Percentiles rank a stretch among this genome's conserved stretches.
These are phyloP conservation scores for Puffinus mauretanicus DNA, from an alignment of 2,113 vertebrate species.

Conservation along the genomic window DNA sequence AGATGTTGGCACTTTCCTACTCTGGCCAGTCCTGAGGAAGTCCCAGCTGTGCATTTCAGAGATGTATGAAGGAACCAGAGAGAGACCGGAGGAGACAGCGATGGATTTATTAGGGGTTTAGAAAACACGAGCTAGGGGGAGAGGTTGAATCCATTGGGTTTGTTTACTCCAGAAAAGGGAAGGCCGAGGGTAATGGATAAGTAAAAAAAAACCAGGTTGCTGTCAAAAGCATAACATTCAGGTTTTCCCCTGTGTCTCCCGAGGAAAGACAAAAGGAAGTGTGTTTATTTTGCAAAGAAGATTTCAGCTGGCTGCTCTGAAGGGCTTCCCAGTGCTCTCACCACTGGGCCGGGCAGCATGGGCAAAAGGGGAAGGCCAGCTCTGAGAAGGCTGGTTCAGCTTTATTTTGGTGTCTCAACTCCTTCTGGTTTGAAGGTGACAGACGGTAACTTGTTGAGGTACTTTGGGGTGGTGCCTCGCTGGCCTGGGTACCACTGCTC, in stretches of 20 bases:
- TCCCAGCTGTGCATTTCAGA: not conserved
- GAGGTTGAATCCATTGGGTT: not conserved
- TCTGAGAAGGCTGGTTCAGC: not conserved
- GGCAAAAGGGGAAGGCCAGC: not conserved
- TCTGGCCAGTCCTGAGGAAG: not conserved
- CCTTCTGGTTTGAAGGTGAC: not conserved
- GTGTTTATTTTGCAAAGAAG: not conserved
- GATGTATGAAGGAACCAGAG: not conserved
- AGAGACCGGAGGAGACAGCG: not conserved
- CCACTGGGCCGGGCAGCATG: not conserved
- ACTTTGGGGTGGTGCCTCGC: not conserved
- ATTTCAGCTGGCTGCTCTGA: not conserved
- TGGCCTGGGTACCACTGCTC: not conserved
- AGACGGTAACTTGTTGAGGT: not conserved
- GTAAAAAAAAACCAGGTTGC: not conserved
- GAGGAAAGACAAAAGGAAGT: not conserved
- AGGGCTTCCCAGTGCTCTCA: not conserved
- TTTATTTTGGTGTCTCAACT: not conserved
- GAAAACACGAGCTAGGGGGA: not conserved
- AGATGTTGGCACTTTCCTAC: not conserved
- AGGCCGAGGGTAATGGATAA: not conserved
- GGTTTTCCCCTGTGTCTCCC: not conserved
- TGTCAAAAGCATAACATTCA: not conserved
- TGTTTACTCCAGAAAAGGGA: not conserved
- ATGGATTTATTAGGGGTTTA: not conserved